Conservation (phyloP, 2,113 vertebrate genomes). For the Pteruthius melanotis region DNA sequence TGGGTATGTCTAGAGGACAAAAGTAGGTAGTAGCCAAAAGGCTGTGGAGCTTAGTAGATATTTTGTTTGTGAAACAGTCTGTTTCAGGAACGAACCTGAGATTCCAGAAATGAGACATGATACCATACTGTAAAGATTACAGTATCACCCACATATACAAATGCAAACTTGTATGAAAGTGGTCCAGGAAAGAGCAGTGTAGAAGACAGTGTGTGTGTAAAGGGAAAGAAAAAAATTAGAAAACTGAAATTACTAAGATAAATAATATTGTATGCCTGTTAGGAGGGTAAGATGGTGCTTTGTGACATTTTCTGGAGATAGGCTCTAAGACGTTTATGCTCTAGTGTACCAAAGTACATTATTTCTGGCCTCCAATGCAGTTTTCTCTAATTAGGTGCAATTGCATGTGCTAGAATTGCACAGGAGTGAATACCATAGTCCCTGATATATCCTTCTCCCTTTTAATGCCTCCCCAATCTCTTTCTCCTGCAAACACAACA, state of each 20-base stretch:
- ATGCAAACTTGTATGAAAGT: background rate
- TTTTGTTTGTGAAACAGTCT: background rate
- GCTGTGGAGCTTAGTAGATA: background rate
- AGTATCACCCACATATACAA: background rate
- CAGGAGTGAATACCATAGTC: rapidly evolving
- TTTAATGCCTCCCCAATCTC: background rate
- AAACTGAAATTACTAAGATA: background rate
- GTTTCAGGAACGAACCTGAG: background rate
- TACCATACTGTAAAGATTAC: background rate
- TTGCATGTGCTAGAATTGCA: background rate
- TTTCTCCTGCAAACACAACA: background rate
- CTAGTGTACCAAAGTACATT: background rate
- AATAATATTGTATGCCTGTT: background rate
- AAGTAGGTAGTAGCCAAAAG: background rate
- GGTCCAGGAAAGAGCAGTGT: background rate
- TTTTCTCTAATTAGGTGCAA: background rate
- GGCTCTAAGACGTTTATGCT: background rate
- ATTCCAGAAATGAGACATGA: background rate
- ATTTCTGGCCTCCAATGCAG: background rate
- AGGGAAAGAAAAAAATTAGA: background rate
- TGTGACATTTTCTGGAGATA: background rate
- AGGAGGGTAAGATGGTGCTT: background rate
- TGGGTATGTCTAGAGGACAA: background rate
- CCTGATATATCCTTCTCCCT: background rate
- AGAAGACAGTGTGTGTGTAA: background rate